Evolutionary conservation across 2,113 vertebrate genomes (phyloP), one percentile per base, ranked within the genome.

Genomic region (Antennarius striatus): DNA sequence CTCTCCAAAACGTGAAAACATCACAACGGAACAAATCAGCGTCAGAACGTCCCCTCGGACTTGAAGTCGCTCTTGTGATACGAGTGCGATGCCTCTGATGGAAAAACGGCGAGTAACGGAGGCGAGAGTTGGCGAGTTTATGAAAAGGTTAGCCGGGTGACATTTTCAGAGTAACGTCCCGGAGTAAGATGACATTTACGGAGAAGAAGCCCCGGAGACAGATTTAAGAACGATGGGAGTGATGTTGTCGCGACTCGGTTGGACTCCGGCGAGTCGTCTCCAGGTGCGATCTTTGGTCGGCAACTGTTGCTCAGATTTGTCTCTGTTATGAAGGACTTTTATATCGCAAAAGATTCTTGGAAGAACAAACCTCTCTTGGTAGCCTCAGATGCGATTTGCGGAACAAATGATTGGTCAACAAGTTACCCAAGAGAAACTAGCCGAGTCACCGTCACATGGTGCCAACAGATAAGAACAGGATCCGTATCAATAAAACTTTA

Each of bases 151-250:
- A 68, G 73, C 28, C 11, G 39, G 82, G 75, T 85, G 86, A 86
- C 76, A 86, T 88, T 89, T 84, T 74, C 75, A 82, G 81, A 80
- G 63, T 73, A 83, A 81, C 67, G 80, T 81, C 73, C 73, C 86
- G 78, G 73, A 80, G 83, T 72, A 54, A 59, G 72, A 58, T 86
- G 83, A 83, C 88, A 89, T 89, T 89, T 88, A 66, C 63, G 75
- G 51, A 80, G 80, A 72, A 78, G 78, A 81, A 79, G 79, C 76
- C 75, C 73, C 65, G 71, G 82, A 84, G 84, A 82, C 68, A 5
- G 60, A 54, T 56, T 69, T 45, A 57, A 60, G 32, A 59, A 16
- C 56, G 48, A 63, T 13, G 15, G 30, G 42, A 54, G 62, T 57
- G 29, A 45, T 14, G 11, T 36, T 1, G 12, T 60, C 49, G 15